These are phyloP conservation scores for Lepidurus apus DNA, from an alignment of 1,140 invertebrate genomes.

Conservation along the genomic window DNA sequence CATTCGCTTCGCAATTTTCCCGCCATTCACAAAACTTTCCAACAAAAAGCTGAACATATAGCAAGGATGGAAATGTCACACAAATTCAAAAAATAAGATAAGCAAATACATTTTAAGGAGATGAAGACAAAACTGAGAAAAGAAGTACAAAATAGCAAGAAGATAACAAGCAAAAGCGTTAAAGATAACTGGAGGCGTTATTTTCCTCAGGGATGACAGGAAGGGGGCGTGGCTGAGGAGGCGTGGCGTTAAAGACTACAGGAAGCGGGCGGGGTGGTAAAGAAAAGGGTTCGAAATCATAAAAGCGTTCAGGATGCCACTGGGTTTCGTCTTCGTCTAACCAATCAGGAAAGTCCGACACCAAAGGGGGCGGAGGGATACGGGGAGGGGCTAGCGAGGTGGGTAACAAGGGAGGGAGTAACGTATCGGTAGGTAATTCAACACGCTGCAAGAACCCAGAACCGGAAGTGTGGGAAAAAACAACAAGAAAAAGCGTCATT, in stretches of 20 bases:
- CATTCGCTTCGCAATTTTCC: too few relatives aligned
- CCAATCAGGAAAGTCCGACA: not conserved
- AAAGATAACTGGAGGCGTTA: not conserved
- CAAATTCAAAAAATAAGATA: not conserved
- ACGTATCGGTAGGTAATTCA: constrained; percentile 65
- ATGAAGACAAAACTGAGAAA: not conserved
- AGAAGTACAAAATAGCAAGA: not conserved
- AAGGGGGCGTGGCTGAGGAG: not conserved
- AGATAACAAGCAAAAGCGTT: not conserved
- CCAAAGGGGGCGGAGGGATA: constrained; percentile 37
- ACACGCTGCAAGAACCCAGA: constrained; percentile 53
- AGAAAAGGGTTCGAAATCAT: not conserved
- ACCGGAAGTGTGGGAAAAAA: not conserved
- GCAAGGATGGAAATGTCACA: too few relatives aligned
- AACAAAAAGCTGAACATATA: too few relatives aligned
- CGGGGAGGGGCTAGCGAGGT: constrained; percentile 44
- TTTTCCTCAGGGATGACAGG: constrained; percentile 1
- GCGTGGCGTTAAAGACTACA: not conserved
- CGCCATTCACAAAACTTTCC: too few relatives aligned
- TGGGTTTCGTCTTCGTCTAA: constrained; percentile 1
- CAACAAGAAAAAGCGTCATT: not conserved
- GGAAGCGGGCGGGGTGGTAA: not conserved
- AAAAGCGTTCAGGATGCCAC: constrained; percentile 13
- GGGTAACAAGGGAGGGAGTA: constrained; percentile 40
- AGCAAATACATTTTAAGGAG: not conserved